Conservation (phyloP, 2,113 vertebrate genomes). For the Gymnarchus niloticus region DNA sequence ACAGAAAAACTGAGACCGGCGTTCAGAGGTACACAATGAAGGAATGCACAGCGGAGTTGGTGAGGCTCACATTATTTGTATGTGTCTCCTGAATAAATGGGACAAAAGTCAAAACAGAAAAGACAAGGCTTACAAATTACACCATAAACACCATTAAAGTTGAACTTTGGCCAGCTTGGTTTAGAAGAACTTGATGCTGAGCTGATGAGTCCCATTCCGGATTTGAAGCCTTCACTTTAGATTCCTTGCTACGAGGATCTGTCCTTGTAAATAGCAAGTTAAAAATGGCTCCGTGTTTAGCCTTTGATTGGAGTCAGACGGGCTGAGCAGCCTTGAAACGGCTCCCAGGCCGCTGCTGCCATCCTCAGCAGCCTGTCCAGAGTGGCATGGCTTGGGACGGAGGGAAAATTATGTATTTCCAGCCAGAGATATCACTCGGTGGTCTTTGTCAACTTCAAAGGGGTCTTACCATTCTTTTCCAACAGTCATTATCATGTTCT, state of each 20-base stretch:
- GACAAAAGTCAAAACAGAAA: not conserved
- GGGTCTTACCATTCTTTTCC: constrained; percentile 46
- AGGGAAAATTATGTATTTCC: constrained; percentile 46
- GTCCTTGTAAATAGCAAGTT: too few species aligned
- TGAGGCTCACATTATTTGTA: not conserved
- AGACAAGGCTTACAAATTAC: not conserved
- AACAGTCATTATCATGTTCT: constrained; percentile 37
- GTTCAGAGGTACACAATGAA: not conserved
- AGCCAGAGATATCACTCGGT: constrained; percentile 49
- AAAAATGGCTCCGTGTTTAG: not conserved
- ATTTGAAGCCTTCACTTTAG: not conserved
- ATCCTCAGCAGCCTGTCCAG: constrained; percentile 25
- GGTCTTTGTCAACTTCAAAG: constrained; percentile 50
- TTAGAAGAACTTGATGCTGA: not conserved
- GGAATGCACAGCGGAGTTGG: not conserved
- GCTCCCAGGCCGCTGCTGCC: constrained; percentile 32
- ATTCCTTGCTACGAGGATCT: not conserved
- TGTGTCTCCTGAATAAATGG: not conserved
- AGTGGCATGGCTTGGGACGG: constrained; percentile 49
- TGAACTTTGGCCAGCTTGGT: not conserved
- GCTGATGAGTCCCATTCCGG: not conserved
- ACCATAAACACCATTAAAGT: not conserved
- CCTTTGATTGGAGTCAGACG: constrained; percentile 48
- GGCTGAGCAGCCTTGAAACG: constrained; percentile 37
- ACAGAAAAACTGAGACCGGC: not conserved